Base-by-base conservation (phyloP, 2,797 vertebrate species). In the Scyliorhinus canicula region DNA sequence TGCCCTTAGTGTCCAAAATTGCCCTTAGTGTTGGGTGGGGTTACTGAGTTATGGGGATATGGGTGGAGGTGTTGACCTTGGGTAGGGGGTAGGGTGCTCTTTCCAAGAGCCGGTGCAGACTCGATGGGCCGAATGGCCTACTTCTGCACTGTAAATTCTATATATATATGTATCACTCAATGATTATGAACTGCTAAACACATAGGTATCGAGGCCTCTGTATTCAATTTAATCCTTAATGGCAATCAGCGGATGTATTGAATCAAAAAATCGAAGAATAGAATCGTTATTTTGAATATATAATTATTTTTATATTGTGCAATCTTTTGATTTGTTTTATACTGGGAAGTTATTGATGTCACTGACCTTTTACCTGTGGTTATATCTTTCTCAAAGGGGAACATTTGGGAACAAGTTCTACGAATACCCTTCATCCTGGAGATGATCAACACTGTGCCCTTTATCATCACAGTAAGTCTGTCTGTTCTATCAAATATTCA, bases 341-440 rank as follows among this genome's bases (percentile, higher is more conserved):
- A 44, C 65, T 69, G 91, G n/a, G n/a, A 67, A 93, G 91, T 47
- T 16, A 74, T 94, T 94, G 47, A 94, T 35, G 67, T 94, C 67
- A 52, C 93, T 94, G 93, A 94, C 93, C 93, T 94, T 94, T 71
- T 71, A 52, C 28, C 31, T 94, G 40, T 95, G 95, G 12, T 95
- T 96, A 96, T 74, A 95, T 97, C 95, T 95, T 96, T 96, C 96
- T 96, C 95, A 55, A 96, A 98, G 98, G 98, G 98, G 96, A 98
- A 98, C 96, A 97, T 98, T 95, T 98, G 98, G 98, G 98, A 98
- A 96, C 98, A 98, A 96, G 97, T 98, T 95, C 96, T 98, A 96
- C 96, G 97, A 96, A 97, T 98, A 96, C 97, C 97, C 16, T 98
- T 98, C 96, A 97, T 98, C 84, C 96, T 98, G 97, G 98, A 98